phyloP scores from a whole-genome alignment of 1,140 invertebrate species.

The Spodoptera litura region DNA sequence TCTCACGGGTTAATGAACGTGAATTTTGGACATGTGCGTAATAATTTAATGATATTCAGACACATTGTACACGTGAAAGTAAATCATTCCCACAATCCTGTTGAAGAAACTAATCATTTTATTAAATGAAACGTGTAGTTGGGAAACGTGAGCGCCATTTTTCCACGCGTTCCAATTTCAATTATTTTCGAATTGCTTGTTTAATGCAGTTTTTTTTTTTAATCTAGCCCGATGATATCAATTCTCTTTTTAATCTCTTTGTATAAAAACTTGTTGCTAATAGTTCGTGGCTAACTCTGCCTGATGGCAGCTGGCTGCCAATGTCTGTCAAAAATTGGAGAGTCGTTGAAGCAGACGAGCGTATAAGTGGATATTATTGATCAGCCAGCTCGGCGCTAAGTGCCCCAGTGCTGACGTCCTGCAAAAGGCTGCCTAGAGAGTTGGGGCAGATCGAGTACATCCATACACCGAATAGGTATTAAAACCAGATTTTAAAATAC shows the following conservation, averaged over 20 bases:
- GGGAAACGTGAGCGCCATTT: slow-evolving; percentile 35
- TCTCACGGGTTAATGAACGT: slow-evolving; percentile 77
- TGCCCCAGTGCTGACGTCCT: neutral
- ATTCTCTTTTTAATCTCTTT: slow-evolving; percentile 20
- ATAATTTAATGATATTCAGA: slow-evolving; percentile 75
- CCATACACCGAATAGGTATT: too few species aligned
- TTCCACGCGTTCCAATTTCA: slow-evolving; percentile 38
- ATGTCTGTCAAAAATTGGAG: slow-evolving; percentile 14
- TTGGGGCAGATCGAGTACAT: too few species aligned
- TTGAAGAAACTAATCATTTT: slow-evolving; percentile 43
- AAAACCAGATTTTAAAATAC: too few species aligned
- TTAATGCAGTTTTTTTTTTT: slow-evolving; percentile 9
- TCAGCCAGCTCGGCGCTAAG: neutral
- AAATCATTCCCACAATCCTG: slow-evolving; percentile 67
- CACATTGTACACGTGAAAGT: slow-evolving; percentile 71
- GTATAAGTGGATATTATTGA: slow-evolving; percentile 7
- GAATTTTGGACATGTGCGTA: slow-evolving; percentile 73
- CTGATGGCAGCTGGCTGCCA: neutral
- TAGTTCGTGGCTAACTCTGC: neutral
- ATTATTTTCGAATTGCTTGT: slow-evolving; percentile 36
- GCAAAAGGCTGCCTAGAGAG: neutral
- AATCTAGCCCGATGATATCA: slow-evolving; percentile 8
- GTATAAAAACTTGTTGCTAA: slow-evolving; percentile 1
- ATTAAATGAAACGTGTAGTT: slow-evolving; percentile 43
- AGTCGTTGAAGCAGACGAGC: slow-evolving; percentile 11